These are phyloP conservation scores for Andricus quercusramuli DNA, from an alignment of 2,888 invertebrate genomes.

Conservation along the genomic window DNA sequence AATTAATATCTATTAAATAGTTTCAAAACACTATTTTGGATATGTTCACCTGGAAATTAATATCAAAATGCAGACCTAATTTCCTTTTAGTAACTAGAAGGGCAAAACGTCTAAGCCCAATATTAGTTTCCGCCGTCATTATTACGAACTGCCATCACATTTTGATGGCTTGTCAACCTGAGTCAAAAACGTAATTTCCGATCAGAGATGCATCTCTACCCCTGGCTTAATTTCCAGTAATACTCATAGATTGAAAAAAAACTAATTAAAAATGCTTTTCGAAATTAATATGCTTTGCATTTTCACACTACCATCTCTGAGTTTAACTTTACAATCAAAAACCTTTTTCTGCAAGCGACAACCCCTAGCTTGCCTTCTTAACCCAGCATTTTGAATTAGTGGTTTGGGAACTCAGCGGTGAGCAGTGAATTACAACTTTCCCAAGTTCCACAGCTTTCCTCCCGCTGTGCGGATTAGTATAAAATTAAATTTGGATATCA, in stretches of 20 bases:
- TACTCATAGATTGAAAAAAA: neutral
- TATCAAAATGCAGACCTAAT: neutral
- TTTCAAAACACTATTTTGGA: neutral
- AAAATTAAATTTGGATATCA: conserved; percentile 29
- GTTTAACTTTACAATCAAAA: conserved; percentile 1
- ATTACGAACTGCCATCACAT: neutral
- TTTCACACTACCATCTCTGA: conserved; percentile 12
- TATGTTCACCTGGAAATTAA: no score
- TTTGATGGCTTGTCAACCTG: neutral
- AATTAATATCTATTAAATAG: neutral
- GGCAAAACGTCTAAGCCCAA: neutral
- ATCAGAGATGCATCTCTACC: neutral
- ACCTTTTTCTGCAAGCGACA: conserved; percentile 29
- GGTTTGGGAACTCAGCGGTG: conserved; percentile 13
- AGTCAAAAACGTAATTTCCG: neutral
- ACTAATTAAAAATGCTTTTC: neutral
- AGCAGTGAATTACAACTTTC: conserved; percentile 29
- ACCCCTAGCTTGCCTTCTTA: conserved; percentile 11
- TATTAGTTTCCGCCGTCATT: neutral
- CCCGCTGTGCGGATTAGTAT: conserved; percentile 17
- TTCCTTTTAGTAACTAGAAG: neutral
- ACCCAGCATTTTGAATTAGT: conserved; percentile 8
- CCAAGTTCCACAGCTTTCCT: conserved; percentile 26
- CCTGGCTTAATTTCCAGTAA: neutral
- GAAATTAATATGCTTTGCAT: neutral